These are phyloP conservation scores for Brachionus koreanus DNA, from an alignment of 1,140 invertebrate genomes.

Conservation along the genomic window DNA sequence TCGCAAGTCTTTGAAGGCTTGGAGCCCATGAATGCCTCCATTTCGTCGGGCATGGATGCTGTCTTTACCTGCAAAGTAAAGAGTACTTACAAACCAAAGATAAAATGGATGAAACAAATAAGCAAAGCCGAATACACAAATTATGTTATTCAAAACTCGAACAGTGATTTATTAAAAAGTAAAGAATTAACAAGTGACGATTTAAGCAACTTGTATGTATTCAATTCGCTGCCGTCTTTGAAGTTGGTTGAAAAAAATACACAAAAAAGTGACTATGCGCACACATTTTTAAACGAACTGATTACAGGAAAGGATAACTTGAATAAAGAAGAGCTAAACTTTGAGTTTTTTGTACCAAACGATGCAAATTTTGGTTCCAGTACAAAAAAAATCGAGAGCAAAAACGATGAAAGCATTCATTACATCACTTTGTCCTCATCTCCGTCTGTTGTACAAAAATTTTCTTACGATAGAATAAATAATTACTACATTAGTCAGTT, in stretches of 20 bases:
- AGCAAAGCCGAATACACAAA: conserved; percentile 34
- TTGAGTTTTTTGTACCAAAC: not conserved
- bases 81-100: not conserved
- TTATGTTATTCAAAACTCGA: conserved; percentile 39
- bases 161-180: not conserved
- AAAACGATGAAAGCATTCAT: conserved; percentile 19
- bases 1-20: conserved; percentile 14
- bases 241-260: not conserved
- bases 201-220: not conserved
- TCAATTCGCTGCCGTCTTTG: not conserved
- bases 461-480: not conserved
- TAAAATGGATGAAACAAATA: conserved; percentile 45
- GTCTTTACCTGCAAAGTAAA: conserved; percentile 38
- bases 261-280: not conserved
- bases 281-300: conserved; percentile 11
- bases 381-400: conserved; percentile 1
- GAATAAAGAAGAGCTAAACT: conserved; percentile 1
- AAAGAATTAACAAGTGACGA: not conserved
- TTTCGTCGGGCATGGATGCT: conserved; percentile 29
- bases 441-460: not conserved
- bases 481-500: conserved; percentile 5
- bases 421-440: conserved; percentile 34
- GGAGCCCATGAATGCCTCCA: not conserved
- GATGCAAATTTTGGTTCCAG: not conserved
- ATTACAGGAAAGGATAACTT: not conserved